phyloP scores from a whole-genome alignment of 2,888 invertebrate genomes.

The Chydorus sphaericus region DNA sequence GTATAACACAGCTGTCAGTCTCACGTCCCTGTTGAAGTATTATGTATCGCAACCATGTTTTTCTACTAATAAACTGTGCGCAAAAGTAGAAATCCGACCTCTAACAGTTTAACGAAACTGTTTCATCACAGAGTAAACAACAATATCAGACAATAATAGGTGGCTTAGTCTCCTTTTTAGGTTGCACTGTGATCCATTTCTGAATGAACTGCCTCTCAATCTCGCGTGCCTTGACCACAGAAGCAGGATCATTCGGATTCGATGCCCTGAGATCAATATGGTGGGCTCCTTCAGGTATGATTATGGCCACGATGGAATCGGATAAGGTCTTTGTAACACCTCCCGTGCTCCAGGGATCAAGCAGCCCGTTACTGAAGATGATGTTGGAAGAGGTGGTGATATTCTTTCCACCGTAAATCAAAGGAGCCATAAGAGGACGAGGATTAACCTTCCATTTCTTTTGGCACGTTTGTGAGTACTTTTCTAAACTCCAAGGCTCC shows the following conservation, averaged over 20 bases:
- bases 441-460: conserved; percentile 47
- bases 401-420: conserved; percentile 66
- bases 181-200: conserved; percentile 40
- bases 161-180: not conserved
- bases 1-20: too few species aligned
- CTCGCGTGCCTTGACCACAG: conserved; percentile 45
- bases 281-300: conserved; percentile 71
- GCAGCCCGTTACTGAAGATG: conserved; percentile 34
- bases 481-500: conserved; percentile 51
- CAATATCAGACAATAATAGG: too few species aligned
- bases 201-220: conserved; percentile 45
- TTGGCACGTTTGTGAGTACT: conserved; percentile 50
- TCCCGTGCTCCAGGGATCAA: conserved; percentile 41
- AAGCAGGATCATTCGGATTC: conserved; percentile 46
- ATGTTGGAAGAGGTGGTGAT: conserved; percentile 45
- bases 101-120: too few species aligned
- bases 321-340: conserved; percentile 58
- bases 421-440: conserved; percentile 45
- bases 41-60: too few species aligned
- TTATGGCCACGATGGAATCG: conserved; percentile 45
- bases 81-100: too few species aligned
- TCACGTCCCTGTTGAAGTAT: too few species aligned
- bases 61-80: too few species aligned
- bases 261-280: conserved; percentile 62
- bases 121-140: too few species aligned